These are phyloP conservation scores for Phrynocephalus vlangalii DNA, from an alignment of 2,797 vertebrate genomes.

Conservation along the genomic window DNA sequence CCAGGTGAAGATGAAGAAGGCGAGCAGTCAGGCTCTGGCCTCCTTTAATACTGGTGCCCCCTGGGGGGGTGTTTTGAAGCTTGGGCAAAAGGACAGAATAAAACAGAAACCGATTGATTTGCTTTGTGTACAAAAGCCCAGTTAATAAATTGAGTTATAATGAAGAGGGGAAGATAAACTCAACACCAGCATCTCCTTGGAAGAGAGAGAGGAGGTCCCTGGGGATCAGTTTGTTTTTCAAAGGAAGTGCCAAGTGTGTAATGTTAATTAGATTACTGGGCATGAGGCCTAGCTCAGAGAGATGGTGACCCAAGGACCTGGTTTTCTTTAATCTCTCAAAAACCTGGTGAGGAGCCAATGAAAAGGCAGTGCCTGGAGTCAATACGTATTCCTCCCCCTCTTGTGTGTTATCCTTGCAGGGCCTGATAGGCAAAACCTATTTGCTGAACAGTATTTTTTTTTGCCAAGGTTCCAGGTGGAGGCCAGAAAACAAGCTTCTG, in stretches of 20 bases:
- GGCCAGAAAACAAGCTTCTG: background rate
- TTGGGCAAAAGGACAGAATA: background rate
- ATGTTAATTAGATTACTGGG: constrained; percentile 26
- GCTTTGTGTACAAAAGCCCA: background rate
- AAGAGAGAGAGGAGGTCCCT: background rate
- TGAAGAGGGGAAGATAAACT: background rate
- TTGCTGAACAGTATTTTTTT: too few species aligned
- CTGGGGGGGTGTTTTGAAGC: background rate
- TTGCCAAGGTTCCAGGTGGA: too few species aligned
- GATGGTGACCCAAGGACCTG: background rate
- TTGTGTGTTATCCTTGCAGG: background rate
- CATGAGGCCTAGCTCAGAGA: constrained; percentile 5
- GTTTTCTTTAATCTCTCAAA: constrained; percentile 6
- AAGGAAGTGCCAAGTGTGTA: background rate
- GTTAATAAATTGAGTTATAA: background rate
- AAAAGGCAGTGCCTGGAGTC: background rate
- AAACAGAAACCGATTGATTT: background rate
- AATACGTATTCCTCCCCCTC: background rate
- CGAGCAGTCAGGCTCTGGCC: too few species aligned
- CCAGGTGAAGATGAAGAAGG: too few species aligned
- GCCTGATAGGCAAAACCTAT: background rate
- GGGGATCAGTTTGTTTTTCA: background rate
- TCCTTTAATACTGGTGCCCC: background rate
- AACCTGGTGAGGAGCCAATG: background rate
- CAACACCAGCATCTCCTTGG: background rate